Evolutionary conservation across 1,140 invertebrate species (phyloP), one percentile per base, ranked within the genome.

Genomic region (Batillaria attramentaria): DNA sequence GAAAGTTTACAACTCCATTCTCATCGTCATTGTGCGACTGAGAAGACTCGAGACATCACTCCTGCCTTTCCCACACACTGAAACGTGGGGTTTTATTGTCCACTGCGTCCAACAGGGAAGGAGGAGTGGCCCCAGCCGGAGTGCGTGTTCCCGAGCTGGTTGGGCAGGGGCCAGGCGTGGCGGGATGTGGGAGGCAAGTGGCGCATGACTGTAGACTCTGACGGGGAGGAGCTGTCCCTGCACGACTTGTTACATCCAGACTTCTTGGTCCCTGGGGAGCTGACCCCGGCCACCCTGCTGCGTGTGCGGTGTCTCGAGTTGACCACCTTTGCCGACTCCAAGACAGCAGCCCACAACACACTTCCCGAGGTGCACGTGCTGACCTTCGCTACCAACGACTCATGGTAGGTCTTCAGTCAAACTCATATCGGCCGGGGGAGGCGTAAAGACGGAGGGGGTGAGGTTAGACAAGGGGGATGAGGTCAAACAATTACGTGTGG

Each of bases 351-450:
- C 33, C 43, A 50, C n/a, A 18, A 13, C 2, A 41, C 65, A 3
- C 46, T 69, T 8, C 50, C 33, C 31, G 66, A 69, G 43, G 43
- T 54, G 35, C 65, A 78, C 68, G 50, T 78, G 46, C 68, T 78
- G 6, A 78, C 77, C n/a, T 70, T 54, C 50, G 66, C 66, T 41
- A 78, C 77, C n/a, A 78, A 78, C 28, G 33, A 60, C 50, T 54
- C 41, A n/a, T 78, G 77, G 77, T 78, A 6, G 50, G 68, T 70
- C 24, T 10, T 50, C n/a, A n/a, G n/a, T n/a, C n/a, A n/a, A n/a
- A n/a, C n/a, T n/a, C n/a, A n/a, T n/a, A n/a, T n/a, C n/a, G n/a
- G n/a, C n/a, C n/a, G n/a, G n/a, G n/a, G n/a, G n/a, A n/a, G n/a
- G n/a, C n/a, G n/a, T n/a, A n/a, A n/a, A n/a, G n/a, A n/a, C n/a